Percentiles rank a stretch among this genome's conserved stretches.
Evolutionary conservation across 2,797 vertebrate genomes (phyloP).

Genomic region (Halcyon leucocephala): DNA sequence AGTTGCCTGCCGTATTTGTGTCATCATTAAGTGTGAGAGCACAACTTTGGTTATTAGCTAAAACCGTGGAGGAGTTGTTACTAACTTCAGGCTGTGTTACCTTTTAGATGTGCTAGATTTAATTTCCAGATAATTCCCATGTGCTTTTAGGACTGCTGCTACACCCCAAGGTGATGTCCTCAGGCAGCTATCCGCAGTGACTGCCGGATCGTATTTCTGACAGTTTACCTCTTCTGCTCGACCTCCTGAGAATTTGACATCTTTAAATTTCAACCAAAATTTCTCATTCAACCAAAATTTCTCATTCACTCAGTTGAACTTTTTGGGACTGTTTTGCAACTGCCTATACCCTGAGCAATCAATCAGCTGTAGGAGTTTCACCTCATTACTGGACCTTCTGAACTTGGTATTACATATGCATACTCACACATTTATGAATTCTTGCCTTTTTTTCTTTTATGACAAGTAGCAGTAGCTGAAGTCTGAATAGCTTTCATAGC

Average conservation of each 20-base stretch:
- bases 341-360: background rate
- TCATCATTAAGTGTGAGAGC: background rate
- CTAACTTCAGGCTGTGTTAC: background rate
- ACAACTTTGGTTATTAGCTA: background rate
- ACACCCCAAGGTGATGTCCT: background rate
- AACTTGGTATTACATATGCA: background rate
- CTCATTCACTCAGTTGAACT: background rate
- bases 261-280: background rate
- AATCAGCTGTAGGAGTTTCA: background rate
- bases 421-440: background rate
- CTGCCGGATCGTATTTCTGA: background rate
- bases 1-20: background rate
- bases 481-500: background rate
- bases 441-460: background rate
- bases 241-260: background rate
- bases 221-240: background rate
- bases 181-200: background rate
- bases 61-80: background rate
- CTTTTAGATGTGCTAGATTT: too few relatives aligned
- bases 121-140: background rate
- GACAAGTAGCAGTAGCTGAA: background rate
- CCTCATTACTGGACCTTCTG: background rate
- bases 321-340: background rate
- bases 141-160: background rate
- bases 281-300: background rate